Base-by-base conservation (phyloP, 2,797 vertebrate species). In the Taenioides sp. region DNA sequence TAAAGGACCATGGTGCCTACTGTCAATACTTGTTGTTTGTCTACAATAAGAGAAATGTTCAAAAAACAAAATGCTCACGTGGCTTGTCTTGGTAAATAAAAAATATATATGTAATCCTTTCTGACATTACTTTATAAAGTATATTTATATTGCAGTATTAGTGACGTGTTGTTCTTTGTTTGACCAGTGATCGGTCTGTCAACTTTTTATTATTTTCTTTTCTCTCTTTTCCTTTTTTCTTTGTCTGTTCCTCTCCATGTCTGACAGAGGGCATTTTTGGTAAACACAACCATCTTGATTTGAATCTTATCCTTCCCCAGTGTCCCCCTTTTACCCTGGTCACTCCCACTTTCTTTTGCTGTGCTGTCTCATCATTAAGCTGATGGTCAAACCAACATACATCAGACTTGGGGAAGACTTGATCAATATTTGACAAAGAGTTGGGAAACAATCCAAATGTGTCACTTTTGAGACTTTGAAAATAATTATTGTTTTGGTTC, bases 221-320 rank as follows among this genome's bases (percentile, higher is more conserved):
- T 91, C 89, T 88, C 74, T 89, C 87, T 90, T 83, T 80, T 87
- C 64, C 73, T 83, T 82, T 89, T 90, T 83, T 88, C 83, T 91
- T 84, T 89, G 82, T 94, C 88, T 92, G 74, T 91, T 93, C 91
- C 93, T 90, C 93, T 92, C 88, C 93, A 93, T 94, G 94, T 93
- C 94, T 94, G 93, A 92, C 94, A 95, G 94, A 95, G 93, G 94
- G 94, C 92, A 90, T 95, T 94, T 93, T 95, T 94, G 94, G 94
- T 95, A 95, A 95, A 94, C 89, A 27, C 91, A 92, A 83, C 84
- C 92, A 94, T 93, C 90, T 91, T 92, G 80, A 83, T 91, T 92
- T 85, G 81, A 84, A 69, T 74, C 83, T 86, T 64, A 81, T 79
- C 68, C 76, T 73, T 61, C 54, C 72, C 43, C 27, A 67, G 65